These are phyloP conservation scores for Electrophaes corylata DNA, from an alignment of 2,888 invertebrate genomes.

Conservation along the genomic window DNA sequence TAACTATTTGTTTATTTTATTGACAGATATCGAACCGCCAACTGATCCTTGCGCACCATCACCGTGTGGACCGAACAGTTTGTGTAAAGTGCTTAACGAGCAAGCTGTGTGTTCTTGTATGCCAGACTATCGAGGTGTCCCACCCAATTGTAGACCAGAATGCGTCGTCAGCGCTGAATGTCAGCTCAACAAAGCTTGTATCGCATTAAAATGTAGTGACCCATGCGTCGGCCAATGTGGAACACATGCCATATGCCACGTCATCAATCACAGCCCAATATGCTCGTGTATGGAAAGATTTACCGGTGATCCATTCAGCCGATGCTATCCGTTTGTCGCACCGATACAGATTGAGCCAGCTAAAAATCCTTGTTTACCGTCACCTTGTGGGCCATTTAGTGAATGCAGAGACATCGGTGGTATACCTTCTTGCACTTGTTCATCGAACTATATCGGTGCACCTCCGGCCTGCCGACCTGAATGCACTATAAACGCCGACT, in stretches of 20 bases:
- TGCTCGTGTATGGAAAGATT: constrained; percentile 86
- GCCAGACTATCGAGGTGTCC: constrained; percentile 86
- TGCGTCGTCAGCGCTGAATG: constrained; percentile 90
- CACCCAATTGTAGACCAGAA: constrained; percentile 89
- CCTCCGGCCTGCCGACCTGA: constrained; percentile 89
- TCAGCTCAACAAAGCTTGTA: constrained; percentile 86
- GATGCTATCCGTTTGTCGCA: constrained; percentile 74
- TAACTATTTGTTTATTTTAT: constrained; percentile 23
- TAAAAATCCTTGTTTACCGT: constrained; percentile 84
- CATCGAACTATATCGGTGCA: constrained; percentile 86
- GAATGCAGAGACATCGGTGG: constrained; percentile 85
- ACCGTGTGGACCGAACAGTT: constrained; percentile 93
- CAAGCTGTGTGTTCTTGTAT: constrained; percentile 90
- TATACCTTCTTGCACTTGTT: constrained; percentile 87
- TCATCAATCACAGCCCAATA: constrained; percentile 89
- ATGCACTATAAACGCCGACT: constrained; percentile 89
- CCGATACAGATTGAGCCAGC: constrained; percentile 53
- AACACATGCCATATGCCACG: constrained; percentile 88
- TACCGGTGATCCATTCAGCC: constrained; percentile 87
- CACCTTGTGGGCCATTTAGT: constrained; percentile 88
- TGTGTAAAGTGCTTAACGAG: constrained; percentile 88
- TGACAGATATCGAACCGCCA: constrained; percentile 63
- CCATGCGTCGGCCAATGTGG: constrained; percentile 91
- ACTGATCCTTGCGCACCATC: constrained; percentile 88
- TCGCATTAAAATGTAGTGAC: constrained; percentile 88